Evolutionary conservation across 2,888 invertebrate species (phyloP), one percentile per base, ranked within the genome.

Genomic region (Anorthoa munda): DNA sequence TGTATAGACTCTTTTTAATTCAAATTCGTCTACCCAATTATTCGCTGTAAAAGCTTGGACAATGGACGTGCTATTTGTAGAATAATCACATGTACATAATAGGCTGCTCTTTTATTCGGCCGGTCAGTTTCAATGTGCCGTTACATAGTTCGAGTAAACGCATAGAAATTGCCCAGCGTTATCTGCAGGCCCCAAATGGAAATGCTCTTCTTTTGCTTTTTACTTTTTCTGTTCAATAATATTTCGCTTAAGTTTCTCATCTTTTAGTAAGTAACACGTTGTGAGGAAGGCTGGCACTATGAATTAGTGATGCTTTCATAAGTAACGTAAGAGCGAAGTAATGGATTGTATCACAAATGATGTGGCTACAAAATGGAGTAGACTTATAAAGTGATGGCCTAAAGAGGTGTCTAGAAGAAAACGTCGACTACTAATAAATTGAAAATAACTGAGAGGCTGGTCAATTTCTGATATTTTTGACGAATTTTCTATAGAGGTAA

Each of bases 111-210:
- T 61, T 69, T 58, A 55, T 55, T 64, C 9, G n/a, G 50, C 18
- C 12, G 56, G 45, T 46, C 58, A 64, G 50, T 64, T 46, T 45
- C 45, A 23, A 67, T n/a, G 26, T 9, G 31, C 75, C 69, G 77
- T 63, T 75, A 63, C 17, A 46, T n/a, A 31, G 56, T 75, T 31
- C 53, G 15, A 75, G 68, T 17, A 50, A 17, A 61, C 17, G 9
- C 17, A 56, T 17, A 56, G 21, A 55, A 50, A n/a, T 31, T 45
- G 26, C 21, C 13, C 15, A 55, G 17, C 48, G 70, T 64, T 55
- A 48, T 45, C 48, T 12, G 55, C 15, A 26, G 60, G 75, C 26
- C 60, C 66, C 15, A 13, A 48, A n/a, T 53, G 13, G 45, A 31
- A n/a, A 4, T 18, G 17, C 17, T 65, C 12, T 23, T 11, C 1